phyloP scores from a whole-genome alignment of 2,888 invertebrate genomes.

The Rotaria sp. region DNA sequence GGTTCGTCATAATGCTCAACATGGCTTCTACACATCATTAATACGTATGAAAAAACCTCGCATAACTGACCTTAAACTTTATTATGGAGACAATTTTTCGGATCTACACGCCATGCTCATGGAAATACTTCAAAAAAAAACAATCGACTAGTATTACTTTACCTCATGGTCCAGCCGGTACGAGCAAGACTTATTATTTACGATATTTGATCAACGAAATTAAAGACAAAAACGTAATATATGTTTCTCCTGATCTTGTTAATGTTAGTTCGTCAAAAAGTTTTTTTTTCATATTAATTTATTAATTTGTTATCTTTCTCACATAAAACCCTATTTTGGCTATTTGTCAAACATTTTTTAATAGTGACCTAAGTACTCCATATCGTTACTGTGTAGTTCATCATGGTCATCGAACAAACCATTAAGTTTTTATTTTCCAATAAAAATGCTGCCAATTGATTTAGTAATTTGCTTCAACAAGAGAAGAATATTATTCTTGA shows the following conservation, averaged over 20 bases:
- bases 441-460: too few relatives aligned
- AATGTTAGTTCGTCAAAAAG: neutral
- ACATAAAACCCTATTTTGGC: too few relatives aligned
- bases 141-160: neutral
- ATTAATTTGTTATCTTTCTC: too few relatives aligned
- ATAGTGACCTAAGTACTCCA: too few relatives aligned
- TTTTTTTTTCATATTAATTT: neutral
- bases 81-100: neutral
- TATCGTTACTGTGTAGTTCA: too few relatives aligned
- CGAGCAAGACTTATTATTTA: neutral
- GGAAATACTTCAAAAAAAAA: neutral
- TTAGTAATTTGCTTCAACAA: too few relatives aligned
- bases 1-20: neutral
- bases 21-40: neutral
- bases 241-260: neutral
- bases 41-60: neutral
- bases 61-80: neutral
- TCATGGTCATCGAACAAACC: too few relatives aligned
- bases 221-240: neutral
- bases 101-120: neutral
- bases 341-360: too few relatives aligned
- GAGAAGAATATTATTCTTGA: too few relatives aligned
- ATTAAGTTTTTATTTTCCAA: too few relatives aligned
- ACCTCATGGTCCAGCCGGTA: neutral
- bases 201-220: conserved; percentile 1